Evolutionary conservation across 2,888 invertebrate species (phyloP), one percentile per base, ranked within the genome.

Genomic region (Yponomeuta evonymella): DNA sequence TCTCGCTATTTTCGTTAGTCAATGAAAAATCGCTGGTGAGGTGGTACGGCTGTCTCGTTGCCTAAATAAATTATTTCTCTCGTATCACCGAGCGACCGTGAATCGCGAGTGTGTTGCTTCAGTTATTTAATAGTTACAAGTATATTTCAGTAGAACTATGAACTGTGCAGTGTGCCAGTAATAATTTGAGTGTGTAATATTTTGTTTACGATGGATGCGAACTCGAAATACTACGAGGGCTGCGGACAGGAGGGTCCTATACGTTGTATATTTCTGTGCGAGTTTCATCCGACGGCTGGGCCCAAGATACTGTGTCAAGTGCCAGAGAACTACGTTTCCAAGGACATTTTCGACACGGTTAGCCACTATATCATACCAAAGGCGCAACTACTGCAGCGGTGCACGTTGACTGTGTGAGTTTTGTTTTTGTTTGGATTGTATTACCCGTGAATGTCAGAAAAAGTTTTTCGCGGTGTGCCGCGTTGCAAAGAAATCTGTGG

Each of bases 311-410:
- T 95, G 62, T 96, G 95, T 83, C 96, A 96, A 93, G 96, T 95
- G 74, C 97, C 97, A 70, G 94, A 95, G 76, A 95, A 96, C 82
- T 95, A 94, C 81, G 94, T 97, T 74, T 95, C 95, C 0, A 96
- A 96, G 87, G 96, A 96, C 79, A 94, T 94, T 72, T 97, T 97
- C 87, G 96, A 97, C 85, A 95, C 95, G 70, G 94, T 97, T 72
- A 96, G 95, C 83, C 95, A 95, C 76, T 97, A 96, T 82, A 95
- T 97, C 72, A 97, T 97, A 82, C 96, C 97, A 8, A 97, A 97
- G 88, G 94, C 95, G 70, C 96, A 97, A 80, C 51, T 58, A 6
- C 90, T 97, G 4, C 95, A 96, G 79, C 92, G 95, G 77, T 95
- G 96, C 81, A 95, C 96, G 48, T 94, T 97, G 78, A 96, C 96